Base-by-base conservation (phyloP, 2,113 vertebrate species). In the Poecile atricapillus region DNA sequence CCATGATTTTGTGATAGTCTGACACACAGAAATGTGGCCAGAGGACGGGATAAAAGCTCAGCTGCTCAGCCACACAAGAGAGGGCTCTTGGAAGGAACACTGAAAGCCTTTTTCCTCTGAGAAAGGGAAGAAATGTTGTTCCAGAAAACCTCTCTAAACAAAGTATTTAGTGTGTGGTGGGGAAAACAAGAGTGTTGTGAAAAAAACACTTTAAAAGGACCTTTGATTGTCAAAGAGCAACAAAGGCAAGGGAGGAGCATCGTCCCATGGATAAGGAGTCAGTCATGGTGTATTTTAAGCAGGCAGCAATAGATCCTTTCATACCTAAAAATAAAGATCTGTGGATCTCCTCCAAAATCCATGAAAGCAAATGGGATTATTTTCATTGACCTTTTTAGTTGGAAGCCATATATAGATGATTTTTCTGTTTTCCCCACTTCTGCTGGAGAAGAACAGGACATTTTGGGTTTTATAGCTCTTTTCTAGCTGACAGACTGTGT, bases 261-360 rank as follows among this genome's bases (percentile, higher is more conserved):
- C 70, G 69, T 92, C 55, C 67, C 6, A 1, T 58, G 28, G 46
- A 65, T 93, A 70, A 62, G 47, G 11, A 64, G 56, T 83, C 93
- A 88, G 56, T 94, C 70, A 75, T 28, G 3, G 47, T 75, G 9
- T 60, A 81, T 81, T 74, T 97, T 94, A 96, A 91, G 90, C 94
- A 96, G 67, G 46, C 62, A 83, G 82, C 85, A 95, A 93, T 76
- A 47, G 65, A 87, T 59, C 94, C 90, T 96, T 96, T 96, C 93
- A 96, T 89, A 86, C 58, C 59, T 97, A 97, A 97, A 97, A 97
- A 97, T 97, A 97, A 93, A 96, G 50, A 65, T 33, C 4, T 50
- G 52, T 84, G 79, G 35, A 73, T 87, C 80, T 87, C 35, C 52
- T 89, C 59, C 81, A 91, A 89, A 94, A 79, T 58, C 83, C 31